Conservation (phyloP, 2,113 vertebrate species). For the Zapus hudsonius region DNA sequence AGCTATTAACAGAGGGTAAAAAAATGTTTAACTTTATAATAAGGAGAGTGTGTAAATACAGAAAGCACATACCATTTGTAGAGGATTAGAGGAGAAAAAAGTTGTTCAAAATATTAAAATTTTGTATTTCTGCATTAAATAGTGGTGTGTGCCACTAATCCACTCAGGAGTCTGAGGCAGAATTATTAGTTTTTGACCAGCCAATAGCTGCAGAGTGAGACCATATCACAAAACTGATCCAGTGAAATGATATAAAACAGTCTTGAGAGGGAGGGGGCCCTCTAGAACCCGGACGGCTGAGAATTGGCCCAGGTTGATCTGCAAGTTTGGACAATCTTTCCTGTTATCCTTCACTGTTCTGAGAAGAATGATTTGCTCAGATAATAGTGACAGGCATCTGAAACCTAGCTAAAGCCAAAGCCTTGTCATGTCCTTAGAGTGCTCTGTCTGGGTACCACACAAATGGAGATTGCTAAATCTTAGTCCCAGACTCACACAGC, state of each 20-base stretch:
- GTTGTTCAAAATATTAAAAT: neutral
- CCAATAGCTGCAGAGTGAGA: neutral
- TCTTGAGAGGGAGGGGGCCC: accelerated
- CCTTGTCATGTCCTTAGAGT: neutral
- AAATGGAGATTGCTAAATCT: neutral
- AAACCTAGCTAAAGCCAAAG: too few species aligned
- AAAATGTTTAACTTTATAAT: neutral
- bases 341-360: neutral
- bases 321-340: neutral
- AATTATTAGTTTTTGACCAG: neutral
- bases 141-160: neutral
- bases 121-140: neutral
- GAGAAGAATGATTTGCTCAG: neutral
- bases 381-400: neutral
- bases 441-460: neutral
- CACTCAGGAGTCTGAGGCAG: neutral
- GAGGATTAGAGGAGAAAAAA: neutral
- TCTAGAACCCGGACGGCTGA: neutral
- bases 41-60: neutral
- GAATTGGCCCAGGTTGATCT: neutral
- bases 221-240: neutral
- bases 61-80: neutral
- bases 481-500: neutral
- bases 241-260: neutral
- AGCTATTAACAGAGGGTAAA: neutral